Conservation (phyloP, 2,797 vertebrate genomes). For the Myotis vivesi region DNA sequence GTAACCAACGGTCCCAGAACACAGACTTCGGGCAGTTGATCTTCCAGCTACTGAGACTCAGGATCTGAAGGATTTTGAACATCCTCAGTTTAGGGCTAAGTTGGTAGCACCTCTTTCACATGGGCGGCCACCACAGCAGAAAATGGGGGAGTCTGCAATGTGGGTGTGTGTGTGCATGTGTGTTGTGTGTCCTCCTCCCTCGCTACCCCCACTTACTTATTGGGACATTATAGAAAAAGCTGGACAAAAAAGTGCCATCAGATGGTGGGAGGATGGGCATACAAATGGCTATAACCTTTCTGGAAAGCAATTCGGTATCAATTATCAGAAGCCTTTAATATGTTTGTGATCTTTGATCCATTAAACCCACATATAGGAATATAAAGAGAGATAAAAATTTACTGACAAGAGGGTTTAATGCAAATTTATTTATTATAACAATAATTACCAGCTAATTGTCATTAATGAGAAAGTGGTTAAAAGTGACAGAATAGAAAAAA, state of each 20-base stretch:
- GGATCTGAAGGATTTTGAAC: not conserved
- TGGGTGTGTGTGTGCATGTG: not conserved
- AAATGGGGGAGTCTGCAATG: not conserved
- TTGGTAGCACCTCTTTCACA: not conserved
- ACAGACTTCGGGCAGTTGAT: slow-evolving; percentile 47
- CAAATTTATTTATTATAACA: not conserved
- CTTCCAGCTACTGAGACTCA: not conserved
- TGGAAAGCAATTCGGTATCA: not conserved
- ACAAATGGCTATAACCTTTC: not conserved
- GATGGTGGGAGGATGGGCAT: not conserved
- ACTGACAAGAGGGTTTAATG: not conserved
- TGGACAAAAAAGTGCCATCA: not conserved
- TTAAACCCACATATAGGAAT: not conserved
- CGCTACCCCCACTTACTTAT: too few relatives aligned
- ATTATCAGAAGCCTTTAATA: not conserved
- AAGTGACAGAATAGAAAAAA: not conserved
- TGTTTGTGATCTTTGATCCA: not conserved
- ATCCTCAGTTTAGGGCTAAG: not conserved
- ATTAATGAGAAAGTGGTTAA: not conserved
- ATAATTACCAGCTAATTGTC: not conserved
- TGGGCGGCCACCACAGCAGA: not conserved
- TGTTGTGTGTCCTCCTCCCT: not conserved
- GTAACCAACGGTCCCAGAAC: slow-evolving; percentile 65
- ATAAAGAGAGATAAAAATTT: not conserved
- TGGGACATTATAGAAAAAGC: not conserved